These are phyloP conservation scores for Mormyrops attenuatus DNA, from an alignment of 2,797 vertebrate species.

Conservation along the genomic window DNA sequence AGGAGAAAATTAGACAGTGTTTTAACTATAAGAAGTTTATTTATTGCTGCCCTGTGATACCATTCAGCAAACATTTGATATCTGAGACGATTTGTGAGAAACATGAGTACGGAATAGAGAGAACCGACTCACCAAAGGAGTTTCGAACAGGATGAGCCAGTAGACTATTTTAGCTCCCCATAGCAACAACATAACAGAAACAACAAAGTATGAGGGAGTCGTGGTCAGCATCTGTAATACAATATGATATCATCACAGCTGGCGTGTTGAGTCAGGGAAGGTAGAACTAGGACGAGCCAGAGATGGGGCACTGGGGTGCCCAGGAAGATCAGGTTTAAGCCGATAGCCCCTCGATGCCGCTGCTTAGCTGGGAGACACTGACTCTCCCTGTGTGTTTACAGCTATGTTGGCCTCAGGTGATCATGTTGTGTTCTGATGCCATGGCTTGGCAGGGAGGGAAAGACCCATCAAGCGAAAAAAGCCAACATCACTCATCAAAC, in stretches of 20 bases:
- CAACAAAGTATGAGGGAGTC: background rate
- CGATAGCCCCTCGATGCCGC: background rate
- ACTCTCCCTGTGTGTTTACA: conserved; percentile 9
- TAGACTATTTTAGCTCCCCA: background rate
- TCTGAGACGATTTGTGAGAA: background rate
- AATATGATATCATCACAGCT: background rate
- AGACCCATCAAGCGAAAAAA: conserved; percentile 29
- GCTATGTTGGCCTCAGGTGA: conserved; percentile 1
- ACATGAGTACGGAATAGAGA: background rate
- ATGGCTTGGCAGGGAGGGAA: background rate
- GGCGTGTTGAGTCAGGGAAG: background rate
- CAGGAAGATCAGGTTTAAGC: background rate
- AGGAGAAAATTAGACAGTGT: background rate
- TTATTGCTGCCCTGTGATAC: background rate
- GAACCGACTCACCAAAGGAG: background rate
- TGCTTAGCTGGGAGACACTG: background rate
- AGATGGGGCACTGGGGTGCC: background rate
- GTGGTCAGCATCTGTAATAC: background rate
- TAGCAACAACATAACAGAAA: background rate
- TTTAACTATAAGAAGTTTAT: background rate
- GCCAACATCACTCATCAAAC: conserved; percentile 58
- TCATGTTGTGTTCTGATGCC: conserved; percentile 11
- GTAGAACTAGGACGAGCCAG: background rate
- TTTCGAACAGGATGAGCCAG: background rate
- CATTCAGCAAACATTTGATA: background rate